These are phyloP conservation scores for Monochamus alternatus DNA, from an alignment of 2,888 invertebrate genomes.

Conservation along the genomic window DNA sequence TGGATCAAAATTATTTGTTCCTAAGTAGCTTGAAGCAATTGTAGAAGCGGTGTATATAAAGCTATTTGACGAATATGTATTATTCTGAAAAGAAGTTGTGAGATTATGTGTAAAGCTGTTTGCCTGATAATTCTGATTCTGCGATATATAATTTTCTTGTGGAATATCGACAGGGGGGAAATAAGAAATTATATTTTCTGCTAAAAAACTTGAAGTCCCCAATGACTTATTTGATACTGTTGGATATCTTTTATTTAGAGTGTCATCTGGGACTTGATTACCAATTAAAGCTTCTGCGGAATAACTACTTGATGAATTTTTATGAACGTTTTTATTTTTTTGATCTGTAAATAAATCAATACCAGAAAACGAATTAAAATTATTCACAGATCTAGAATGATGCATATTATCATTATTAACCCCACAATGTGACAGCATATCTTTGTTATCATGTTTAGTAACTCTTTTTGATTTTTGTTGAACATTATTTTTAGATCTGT, in stretches of 20 bases:
- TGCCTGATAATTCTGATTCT: constrained; percentile 65
- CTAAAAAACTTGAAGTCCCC: constrained; percentile 62
- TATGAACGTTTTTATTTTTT: constrained; percentile 56
- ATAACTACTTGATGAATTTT: constrained; percentile 66
- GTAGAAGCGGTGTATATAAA: constrained; percentile 62
- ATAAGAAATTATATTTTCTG: constrained; percentile 67
- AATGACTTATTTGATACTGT: constrained; percentile 58
- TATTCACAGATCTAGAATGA: background rate
- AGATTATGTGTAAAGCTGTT: constrained; percentile 62
- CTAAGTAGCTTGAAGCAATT: constrained; percentile 63
- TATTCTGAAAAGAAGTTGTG: constrained; percentile 61
- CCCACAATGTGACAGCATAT: constrained; percentile 4
- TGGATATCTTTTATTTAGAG: constrained; percentile 53
- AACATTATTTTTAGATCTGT: constrained; percentile 51
- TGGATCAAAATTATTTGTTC: constrained; percentile 62
- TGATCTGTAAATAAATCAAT: constrained; percentile 54
- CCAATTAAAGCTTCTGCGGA: constrained; percentile 70
- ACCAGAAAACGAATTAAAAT: constrained; percentile 8
- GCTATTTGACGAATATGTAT: constrained; percentile 60
- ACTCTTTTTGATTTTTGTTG: constrained; percentile 42
- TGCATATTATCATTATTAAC: background rate
- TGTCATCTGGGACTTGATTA: constrained; percentile 58
- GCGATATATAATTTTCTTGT: constrained; percentile 65
- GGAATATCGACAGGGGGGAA: constrained; percentile 67
- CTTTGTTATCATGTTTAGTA: constrained; percentile 40